Evolutionary conservation across 2,113 vertebrate genomes (phyloP), one percentile per base, ranked within the genome.

Genomic region (Oryzias melastigma): DNA sequence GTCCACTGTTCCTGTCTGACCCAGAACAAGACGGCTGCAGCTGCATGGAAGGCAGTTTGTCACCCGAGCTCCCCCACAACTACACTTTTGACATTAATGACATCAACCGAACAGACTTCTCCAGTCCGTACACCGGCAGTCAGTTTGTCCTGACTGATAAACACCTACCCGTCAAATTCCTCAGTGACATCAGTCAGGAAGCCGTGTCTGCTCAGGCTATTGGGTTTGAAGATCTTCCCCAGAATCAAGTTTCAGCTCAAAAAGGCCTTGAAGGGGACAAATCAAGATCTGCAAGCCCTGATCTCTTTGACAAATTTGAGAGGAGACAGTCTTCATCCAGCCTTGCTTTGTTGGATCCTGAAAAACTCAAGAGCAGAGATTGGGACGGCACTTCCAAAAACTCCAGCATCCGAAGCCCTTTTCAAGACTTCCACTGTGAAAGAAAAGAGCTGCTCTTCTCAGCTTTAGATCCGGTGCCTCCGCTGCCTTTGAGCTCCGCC

Each of bases 31-130:
- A 96, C 88, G 94, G 94, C 76, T 97, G 95, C 86, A 97, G 95
- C 40, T 96, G 95, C 0, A 93, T 99, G 75, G 97, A 98, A 85
- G 95, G 96, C 68, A 96, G 95, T 70, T 89, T 99, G 51, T 99
- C 97, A 52, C 97, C 97, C 65, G 95, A 98, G 67, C 84, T 91
- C 17, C 91, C 90, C 1, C 93, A 96, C 83, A 95, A 93, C 90
- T 99, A 97, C 70, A 95, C 90, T 80, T 99, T 99, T 87, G 97
- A 99, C 87, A 98, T 99, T 68, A 98, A 98, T 69, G 73, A 93
- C 44, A 93, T 99, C 61, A 95, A 94, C 19, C 96, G 97, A 80
- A 92, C 93, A 0, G 93, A 95, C 62, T 98, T 98, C 89, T 96
- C 94, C 60, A 94, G 94, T 83, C 92, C 95, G 19, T 98, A 98